Conservation (phyloP, 1,140 invertebrate species). For the Brachionus paranguensis region DNA sequence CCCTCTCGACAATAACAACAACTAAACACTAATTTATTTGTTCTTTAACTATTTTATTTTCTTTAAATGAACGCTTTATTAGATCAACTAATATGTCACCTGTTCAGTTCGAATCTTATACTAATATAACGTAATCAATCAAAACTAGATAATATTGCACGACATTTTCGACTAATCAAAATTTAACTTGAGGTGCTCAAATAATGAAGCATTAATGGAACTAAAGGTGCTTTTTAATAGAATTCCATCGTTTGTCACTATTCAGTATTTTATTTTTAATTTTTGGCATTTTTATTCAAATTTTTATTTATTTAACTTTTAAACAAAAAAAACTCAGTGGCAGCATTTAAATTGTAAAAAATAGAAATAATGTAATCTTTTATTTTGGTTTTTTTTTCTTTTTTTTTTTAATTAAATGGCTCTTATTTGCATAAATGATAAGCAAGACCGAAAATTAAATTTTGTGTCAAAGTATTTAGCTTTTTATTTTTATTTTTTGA, state of each 20-base stretch:
- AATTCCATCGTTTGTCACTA: not conserved
- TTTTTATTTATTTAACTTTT: not conserved
- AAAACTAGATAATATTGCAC: not conserved
- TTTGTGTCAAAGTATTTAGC: not conserved
- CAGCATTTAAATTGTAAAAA: conserved; percentile 15
- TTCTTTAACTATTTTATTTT: not conserved
- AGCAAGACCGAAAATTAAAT: not conserved
- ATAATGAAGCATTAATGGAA: not conserved
- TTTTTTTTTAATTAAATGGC: not conserved
- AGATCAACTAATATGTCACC: not conserved
- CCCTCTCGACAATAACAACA: conserved; percentile 15
- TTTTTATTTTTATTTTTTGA: not conserved
- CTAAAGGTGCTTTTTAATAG: not conserved
- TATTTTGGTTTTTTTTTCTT: not conserved
- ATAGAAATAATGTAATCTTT: not conserved
- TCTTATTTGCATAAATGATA: not conserved
- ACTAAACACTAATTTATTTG: conserved; percentile 1
- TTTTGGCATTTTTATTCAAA: not conserved
- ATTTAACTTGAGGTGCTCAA: not conserved
- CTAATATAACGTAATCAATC: conserved; percentile 10
- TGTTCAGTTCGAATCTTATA: not conserved
- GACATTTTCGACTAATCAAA: not conserved
- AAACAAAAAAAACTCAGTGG: not conserved
- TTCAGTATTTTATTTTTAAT: not conserved
- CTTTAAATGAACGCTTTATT: conserved; percentile 7